Conservation (phyloP, 2,888 invertebrate species). For the Acanthosepion lycidas region DNA sequence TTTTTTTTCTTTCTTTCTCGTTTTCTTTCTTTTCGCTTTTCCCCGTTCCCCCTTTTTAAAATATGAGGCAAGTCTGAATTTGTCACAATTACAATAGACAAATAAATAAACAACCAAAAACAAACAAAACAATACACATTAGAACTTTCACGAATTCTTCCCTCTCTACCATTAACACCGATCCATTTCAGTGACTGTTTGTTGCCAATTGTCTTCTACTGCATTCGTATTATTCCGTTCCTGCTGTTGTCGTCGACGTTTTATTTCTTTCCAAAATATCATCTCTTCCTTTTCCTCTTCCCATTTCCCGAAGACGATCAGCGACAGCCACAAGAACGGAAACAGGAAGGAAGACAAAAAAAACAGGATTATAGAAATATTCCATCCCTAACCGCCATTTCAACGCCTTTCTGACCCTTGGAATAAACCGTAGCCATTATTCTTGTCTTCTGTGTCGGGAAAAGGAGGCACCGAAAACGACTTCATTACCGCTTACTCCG, state of each 20-base stretch:
- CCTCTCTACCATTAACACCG: not conserved
- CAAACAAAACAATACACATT: not conserved
- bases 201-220: not conserved
- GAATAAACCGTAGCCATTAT: not conserved
- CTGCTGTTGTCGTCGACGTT: not conserved
- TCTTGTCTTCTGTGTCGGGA: not conserved
- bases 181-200: not conserved
- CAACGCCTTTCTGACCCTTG: constrained; percentile 18
- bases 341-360: constrained; percentile 1
- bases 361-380: not conserved
- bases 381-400: not conserved
- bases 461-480: not conserved
- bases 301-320: not conserved
- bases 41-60: not conserved
- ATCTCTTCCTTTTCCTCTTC: not conserved
- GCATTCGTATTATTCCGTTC: not conserved
- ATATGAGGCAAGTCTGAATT: not conserved
- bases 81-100: constrained; percentile 23
- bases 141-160: not conserved
- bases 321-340: constrained; percentile 6
- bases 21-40: not conserved
- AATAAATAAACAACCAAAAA: not conserved
- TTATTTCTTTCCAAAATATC: not conserved
- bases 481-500: not conserved
- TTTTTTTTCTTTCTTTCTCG: not conserved